Evolutionary conservation across 2,888 invertebrate species (phyloP), one percentile per base, ranked within the genome.

Genomic region (Leucophenga montana): DNA sequence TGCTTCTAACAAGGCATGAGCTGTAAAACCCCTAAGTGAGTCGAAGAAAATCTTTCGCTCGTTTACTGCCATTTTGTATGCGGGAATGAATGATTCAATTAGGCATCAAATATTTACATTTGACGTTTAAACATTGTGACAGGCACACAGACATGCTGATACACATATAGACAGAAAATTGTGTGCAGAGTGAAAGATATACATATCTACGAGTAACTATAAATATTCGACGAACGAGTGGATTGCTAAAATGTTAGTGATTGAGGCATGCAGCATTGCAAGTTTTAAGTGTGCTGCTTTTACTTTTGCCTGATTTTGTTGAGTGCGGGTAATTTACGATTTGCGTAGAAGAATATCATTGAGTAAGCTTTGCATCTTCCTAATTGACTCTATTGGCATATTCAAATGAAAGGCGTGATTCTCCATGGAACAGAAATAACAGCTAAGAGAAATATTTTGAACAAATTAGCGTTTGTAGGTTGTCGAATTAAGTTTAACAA

Each of bases 101-200:
- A 82, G 83, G 84, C 83, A 82, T 81, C 81, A 80, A 78, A 84
- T 83, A 83, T 82, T 84, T 84, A 83, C 81, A 83, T 77, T 78
- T 75, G 83, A 74, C 80, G 79, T 77, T 80, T 82, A 80, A 82
- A 80, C 76, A 82, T 76, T 76, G 75, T 75, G 82, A 78, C 77
- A 78, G 77, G 69, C 72, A 67, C 20, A 71, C 73, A 73, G 69
- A 71, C 67, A 68, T 53, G 59, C 31, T 50, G 56, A 71, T 22
- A 54, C 11, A 54, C 22, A 66, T 44, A 27, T 46, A 57, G 46
- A 46, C 54, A 18, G 18, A 5, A 9, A 46, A 46, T 46, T 14
- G 46, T 4, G 14, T 14, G 46, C 50, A 50, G 50, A 50, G 4
- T 16, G n/a, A 50, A n/a, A 50, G 50, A 59, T 31, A 31, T n/a